phyloP scores from a whole-genome alignment of 2,797 vertebrate genomes.

The Leucoraja ocellata region DNA sequence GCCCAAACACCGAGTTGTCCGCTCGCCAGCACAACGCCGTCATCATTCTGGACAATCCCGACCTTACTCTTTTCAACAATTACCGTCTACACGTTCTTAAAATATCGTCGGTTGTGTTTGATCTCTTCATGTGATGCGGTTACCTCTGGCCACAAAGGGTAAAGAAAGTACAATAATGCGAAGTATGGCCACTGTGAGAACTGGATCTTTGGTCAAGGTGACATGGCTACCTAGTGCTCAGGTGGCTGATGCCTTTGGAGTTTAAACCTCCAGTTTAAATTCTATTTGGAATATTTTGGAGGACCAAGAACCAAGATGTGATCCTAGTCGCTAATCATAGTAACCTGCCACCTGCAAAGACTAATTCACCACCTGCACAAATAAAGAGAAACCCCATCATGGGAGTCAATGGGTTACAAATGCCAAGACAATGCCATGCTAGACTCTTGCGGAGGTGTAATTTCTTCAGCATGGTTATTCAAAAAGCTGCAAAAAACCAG shows the following conservation, averaged over 20 bases:
- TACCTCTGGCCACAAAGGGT: too few relatives aligned
- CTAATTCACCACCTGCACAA: background rate
- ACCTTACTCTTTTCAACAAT: too few relatives aligned
- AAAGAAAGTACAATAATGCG: background rate
- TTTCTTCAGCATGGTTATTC: too few relatives aligned
- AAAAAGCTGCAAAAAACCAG: too few relatives aligned
- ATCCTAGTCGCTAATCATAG: background rate
- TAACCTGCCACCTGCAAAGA: background rate
- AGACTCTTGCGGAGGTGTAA: too few relatives aligned
- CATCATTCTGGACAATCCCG: too few relatives aligned
- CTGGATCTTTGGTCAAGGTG: background rate
- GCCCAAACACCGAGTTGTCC: background rate
- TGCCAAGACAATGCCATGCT: too few relatives aligned
- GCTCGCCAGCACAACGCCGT: too few relatives aligned
- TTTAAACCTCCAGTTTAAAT: too few relatives aligned
- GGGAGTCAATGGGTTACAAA: too few relatives aligned
- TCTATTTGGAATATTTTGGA: too few relatives aligned
- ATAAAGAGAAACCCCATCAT: background rate
- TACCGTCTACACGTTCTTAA: background rate
- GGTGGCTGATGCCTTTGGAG: background rate
- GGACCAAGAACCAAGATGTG: background rate
- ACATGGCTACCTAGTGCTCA: background rate
- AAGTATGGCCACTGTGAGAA: background rate
- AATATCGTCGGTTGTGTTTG: background rate
- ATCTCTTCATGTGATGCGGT: too few relatives aligned